Base-by-base conservation (phyloP, 2,888 invertebrate species). In the Apodemia duryi region DNA sequence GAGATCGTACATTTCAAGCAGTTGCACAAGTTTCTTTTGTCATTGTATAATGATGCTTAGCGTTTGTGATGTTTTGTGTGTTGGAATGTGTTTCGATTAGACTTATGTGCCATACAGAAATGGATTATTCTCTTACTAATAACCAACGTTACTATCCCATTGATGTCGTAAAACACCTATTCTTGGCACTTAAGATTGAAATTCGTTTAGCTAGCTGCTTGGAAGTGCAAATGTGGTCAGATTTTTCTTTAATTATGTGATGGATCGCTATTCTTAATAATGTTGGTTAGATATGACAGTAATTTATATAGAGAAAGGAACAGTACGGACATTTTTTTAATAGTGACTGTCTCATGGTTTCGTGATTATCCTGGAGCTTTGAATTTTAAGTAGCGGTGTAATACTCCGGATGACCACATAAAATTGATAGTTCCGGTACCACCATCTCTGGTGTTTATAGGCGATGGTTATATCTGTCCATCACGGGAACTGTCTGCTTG, bases 11-110 rank as follows among this genome's bases (percentile, higher is more conserved):
- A 81, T 85, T 88, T 86, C 82, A 86, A 86, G 79, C 78, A 84
- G 88, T 90, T 90, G 85, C 88, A 80, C 87, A 88, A 91, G 85
- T 81, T 86, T 86, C 88, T 89, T 90, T 88, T 90, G 91, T 90
- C 88, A 86, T 87, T 86, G 86, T 88, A 85, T 88, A 89, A 89
- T 86, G 88, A 88, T 84, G 84, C 76, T 82, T 83, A 79, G 75
- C 78, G 82, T 78, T 82, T 81, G 77, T 80, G 84, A 86, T 88
- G 88, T 87, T 89, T 88, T 88, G 86, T 88, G 75, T 81, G 78
- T 79, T 74, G 86, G 86, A 87, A 88, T 86, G 86, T 80, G 75
- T 80, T 75, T 74, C 83, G 84, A 87, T 88, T 86, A 88, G 76
- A 80, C 78, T 77, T 75, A 74, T 77, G 73, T 77, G 76, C 77